These are phyloP conservation scores for Xenopus laevis DNA, from an alignment of 2,113 vertebrate species.

Conservation along the genomic window DNA sequence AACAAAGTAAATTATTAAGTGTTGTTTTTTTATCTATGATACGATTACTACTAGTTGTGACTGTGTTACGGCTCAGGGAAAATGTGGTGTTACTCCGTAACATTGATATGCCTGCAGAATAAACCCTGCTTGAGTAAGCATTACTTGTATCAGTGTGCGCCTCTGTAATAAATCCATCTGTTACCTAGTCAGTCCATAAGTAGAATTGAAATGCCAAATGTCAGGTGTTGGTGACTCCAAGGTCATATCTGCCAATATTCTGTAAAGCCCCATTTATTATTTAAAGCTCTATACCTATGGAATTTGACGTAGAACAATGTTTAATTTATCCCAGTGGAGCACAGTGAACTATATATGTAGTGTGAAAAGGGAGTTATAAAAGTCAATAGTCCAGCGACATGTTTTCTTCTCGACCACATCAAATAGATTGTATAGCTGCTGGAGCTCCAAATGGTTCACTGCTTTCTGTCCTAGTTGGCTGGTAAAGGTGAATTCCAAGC, in stretches of 20 bases:
- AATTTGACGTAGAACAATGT: not conserved
- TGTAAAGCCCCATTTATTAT: not conserved
- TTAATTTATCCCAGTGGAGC: not conserved
- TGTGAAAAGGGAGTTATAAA: not conserved
- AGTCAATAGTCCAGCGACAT: not conserved
- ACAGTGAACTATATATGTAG: not conserved
- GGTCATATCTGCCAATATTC: not conserved
- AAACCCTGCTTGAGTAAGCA: too few relatives aligned
- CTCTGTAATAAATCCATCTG: not conserved
- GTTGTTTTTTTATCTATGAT: too few relatives aligned
- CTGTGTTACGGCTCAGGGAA: too few relatives aligned
- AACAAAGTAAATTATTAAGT: too few relatives aligned
- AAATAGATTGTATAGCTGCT: not conserved
- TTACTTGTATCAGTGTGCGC: not conserved
- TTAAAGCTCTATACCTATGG: not conserved
- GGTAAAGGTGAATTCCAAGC: slow-evolving; percentile 34
- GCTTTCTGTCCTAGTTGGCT: slow-evolving; percentile 39
- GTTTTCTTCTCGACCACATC: not conserved
- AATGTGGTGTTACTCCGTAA: too few relatives aligned
- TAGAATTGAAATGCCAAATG: not conserved
- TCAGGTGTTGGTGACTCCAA: not conserved
- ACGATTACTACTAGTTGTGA: too few relatives aligned
- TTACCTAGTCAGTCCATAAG: not conserved
- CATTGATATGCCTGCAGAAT: too few relatives aligned
- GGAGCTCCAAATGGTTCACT: slow-evolving; percentile 8